Conservation (phyloP, 2,888 invertebrate species). For the Agriopis leucophaearia region DNA sequence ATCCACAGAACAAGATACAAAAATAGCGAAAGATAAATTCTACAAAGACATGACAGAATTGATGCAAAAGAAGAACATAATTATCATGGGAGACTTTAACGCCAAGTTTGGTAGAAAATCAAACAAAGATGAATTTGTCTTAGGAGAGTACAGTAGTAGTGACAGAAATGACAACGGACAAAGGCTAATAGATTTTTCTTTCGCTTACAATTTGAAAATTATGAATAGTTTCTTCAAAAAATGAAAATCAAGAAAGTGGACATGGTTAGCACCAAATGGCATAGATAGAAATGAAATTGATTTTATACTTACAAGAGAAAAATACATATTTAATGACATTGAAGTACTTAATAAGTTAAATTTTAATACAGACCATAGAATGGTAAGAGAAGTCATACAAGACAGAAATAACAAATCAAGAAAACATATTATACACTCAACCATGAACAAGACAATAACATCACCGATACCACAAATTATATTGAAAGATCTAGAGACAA, state of each 20-base stretch:
- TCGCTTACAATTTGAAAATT: not conserved
- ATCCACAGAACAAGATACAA: not conserved
- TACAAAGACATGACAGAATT: not conserved
- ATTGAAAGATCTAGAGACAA: not conserved
- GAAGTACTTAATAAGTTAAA: not conserved
- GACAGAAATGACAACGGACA: not conserved
- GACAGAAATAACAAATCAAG: not conserved
- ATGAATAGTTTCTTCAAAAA: not conserved
- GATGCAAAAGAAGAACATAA: not conserved
- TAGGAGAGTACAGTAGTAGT: not conserved
- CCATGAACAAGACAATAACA: not conserved
- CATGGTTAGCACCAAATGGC: not conserved
- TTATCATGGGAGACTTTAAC: not conserved
- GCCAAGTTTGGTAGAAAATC: not conserved
- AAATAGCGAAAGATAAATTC: not conserved
- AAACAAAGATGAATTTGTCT: not conserved
- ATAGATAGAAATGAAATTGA: not conserved
- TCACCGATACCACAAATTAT: not conserved
- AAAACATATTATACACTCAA: not conserved
- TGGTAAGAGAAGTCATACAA: not conserved
- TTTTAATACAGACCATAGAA: not conserved
- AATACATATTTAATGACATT: not conserved
- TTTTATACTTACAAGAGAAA: not conserved
- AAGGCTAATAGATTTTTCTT: not conserved
- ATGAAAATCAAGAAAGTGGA: not conserved